These are phyloP conservation scores for Liopterus haemorrhoidalis DNA, from an alignment of 2,888 invertebrate genomes.

Conservation along the genomic window DNA sequence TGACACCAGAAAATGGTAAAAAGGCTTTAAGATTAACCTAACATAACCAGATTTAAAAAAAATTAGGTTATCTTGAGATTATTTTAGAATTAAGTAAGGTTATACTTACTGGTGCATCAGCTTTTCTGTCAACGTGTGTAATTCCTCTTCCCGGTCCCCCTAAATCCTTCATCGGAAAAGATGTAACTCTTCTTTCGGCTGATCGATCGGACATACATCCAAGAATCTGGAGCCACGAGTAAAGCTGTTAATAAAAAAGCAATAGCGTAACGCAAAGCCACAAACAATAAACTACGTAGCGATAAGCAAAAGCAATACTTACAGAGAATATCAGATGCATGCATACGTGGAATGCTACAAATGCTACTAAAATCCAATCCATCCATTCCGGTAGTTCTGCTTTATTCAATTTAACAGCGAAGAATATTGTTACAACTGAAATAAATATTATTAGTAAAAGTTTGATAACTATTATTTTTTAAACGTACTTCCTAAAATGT, in stretches of 20 bases:
- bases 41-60: not conserved
- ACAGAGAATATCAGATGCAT: conserved; percentile 83
- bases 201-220: conserved; percentile 72
- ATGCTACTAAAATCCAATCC: conserved; percentile 82
- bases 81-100: conserved; percentile 4
- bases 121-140: conserved; percentile 62
- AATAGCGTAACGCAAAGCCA: conserved; percentile 6
- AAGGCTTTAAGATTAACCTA: not conserved
- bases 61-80: conserved; percentile 5
- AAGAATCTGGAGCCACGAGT: conserved; percentile 57
- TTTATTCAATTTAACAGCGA: conserved; percentile 79
- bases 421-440: conserved; percentile 88
- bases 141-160: conserved; percentile 56
- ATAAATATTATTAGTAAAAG: conserved; percentile 30
- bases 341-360: conserved; percentile 82
- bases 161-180: conserved; percentile 82
- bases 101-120: conserved; percentile 69
- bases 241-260: conserved; percentile 32
- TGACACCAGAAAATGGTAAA: not conserved
- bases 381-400: conserved; percentile 82
- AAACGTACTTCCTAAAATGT: conserved; percentile 76
- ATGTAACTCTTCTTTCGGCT: conserved; percentile 64
- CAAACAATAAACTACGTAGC: not conserved
- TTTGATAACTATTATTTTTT: not conserved
- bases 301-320: conserved; percentile 44